Conservation (phyloP, 2,888 invertebrate genomes). For the Agonopterix alstromeriana region DNA sequence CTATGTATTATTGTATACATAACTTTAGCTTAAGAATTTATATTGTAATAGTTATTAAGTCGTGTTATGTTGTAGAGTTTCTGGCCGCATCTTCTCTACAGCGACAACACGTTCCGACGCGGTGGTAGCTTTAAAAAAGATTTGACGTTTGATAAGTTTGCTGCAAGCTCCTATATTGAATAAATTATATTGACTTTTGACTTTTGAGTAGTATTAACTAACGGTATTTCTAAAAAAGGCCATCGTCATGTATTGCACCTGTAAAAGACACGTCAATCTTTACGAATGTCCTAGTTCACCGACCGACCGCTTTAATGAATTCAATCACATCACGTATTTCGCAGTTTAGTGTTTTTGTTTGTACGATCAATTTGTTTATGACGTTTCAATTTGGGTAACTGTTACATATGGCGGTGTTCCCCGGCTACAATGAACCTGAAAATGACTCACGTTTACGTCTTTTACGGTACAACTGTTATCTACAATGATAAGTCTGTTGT, state of each 20-base stretch:
- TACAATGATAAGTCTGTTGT: slow-evolving; percentile 34
- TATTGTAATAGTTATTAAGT: too few species aligned
- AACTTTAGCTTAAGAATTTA: too few species aligned
- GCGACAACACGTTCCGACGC: too few species aligned
- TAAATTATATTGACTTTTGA: too few species aligned
- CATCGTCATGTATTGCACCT: slow-evolving; percentile 1
- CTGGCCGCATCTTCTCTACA: too few species aligned
- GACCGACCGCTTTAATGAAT: slow-evolving; percentile 43
- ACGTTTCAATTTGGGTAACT: slow-evolving; percentile 66
- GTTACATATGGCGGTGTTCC: slow-evolving; percentile 45
- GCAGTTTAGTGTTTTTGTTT: slow-evolving; percentile 44
- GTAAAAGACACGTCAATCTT: slow-evolving; percentile 16
- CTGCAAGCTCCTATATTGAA: too few species aligned
- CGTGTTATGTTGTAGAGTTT: too few species aligned
- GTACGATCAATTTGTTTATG: slow-evolving; percentile 52
- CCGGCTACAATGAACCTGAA: slow-evolving; percentile 54
- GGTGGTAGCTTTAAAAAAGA: too few species aligned
- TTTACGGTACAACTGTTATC: slow-evolving; percentile 44
- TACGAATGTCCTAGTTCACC: slow-evolving; percentile 30
- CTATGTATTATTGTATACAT: too few species aligned
- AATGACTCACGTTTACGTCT: slow-evolving; percentile 60
- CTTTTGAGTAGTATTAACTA: too few species aligned
- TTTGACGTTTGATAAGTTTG: too few species aligned
- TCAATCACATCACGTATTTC: slow-evolving; percentile 48
- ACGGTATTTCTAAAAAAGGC: too few species aligned